Evolutionary conservation across 2,113 vertebrate species (phyloP).

Genomic region (Odobenus rosmarus): DNA sequence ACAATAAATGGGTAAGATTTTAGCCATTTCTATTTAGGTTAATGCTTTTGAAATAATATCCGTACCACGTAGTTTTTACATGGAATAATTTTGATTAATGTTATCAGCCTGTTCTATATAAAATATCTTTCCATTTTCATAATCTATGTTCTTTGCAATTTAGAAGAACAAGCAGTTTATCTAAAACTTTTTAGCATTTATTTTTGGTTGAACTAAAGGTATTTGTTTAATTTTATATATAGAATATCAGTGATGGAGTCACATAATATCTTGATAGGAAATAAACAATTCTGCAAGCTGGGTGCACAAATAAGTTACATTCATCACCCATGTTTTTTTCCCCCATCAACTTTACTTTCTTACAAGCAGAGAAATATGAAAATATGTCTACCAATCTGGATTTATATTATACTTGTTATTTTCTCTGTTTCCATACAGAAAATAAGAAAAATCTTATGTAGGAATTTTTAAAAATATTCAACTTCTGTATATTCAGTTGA

Average conservation of each 20-base stretch:
- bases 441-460: not conserved
- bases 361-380: not conserved
- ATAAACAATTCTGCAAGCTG: not conserved
- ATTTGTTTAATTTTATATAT: not conserved
- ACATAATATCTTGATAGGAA: not conserved
- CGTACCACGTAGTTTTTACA: not conserved
- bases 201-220: not conserved
- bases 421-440: not conserved
- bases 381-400: not conserved
- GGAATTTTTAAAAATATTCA: not conserved
- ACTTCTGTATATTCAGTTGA: not conserved
- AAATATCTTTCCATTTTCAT: not conserved
- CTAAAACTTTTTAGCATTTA: not conserved
- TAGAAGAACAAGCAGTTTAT: not conserved
- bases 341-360: not conserved
- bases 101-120: not conserved
- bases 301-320: not conserved
- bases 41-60: not conserved
- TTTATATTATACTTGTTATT: not conserved
- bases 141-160: not conserved
- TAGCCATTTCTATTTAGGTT: not conserved
- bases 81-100: not conserved
- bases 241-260: not conserved
- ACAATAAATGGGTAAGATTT: not conserved
- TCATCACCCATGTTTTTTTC: not conserved